Base-by-base conservation (phyloP, 1,140 invertebrate genomes). In the Rhagoletis zephyria region DNA sequence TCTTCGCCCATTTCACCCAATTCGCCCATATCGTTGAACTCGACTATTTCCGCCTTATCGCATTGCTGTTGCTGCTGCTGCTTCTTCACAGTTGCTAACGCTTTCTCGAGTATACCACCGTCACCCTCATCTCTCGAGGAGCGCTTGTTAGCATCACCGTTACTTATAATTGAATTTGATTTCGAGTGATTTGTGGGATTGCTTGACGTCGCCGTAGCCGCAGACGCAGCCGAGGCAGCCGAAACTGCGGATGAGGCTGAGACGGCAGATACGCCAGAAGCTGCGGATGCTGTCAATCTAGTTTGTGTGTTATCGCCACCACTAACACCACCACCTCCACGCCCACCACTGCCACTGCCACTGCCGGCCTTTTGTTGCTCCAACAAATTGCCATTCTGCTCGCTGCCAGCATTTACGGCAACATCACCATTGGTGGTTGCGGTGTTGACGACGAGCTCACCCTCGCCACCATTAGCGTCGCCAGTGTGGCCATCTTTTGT, bases 151-250 rank as follows among this genome's bases (percentile, higher is more conserved):
- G 90, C 91, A 89, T 91, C 91, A 74, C 91, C 91, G 86, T 92
- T 92, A 61, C 90, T 90, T 85, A 90, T 92, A 91, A 92, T 91
- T 89, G 91, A 92, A 90, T 89, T 92, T 89, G 91, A 90, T 92
- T 92, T 92, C 87, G 90, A 89, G 89, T 92, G 91, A 91, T 92
- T 90, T 87, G 90, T 89, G 77, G 89, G 91, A 90, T 89, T 87
- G 19, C 59, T 87, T 56, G 61, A 56, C 65, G 74, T 61, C 59
- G 85, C 63, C 81, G 51, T 30, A 3, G 40, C 45, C 12, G 63
- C 63, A 45, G 85, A 51, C 4, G 14, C 60, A 5, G 85, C 85
- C 64, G 81, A 70, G 1, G 60, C 63, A 51, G 63, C 85, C 77
- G 77, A 56, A n/a, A 12, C 30, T 85, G 65, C 67, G 63, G 65